Evolutionary conservation across 92 coral and sea anemone species (phyloP), one percentile per base, ranked within the genome.

Genomic region (Heliopora coerulea): DNA sequence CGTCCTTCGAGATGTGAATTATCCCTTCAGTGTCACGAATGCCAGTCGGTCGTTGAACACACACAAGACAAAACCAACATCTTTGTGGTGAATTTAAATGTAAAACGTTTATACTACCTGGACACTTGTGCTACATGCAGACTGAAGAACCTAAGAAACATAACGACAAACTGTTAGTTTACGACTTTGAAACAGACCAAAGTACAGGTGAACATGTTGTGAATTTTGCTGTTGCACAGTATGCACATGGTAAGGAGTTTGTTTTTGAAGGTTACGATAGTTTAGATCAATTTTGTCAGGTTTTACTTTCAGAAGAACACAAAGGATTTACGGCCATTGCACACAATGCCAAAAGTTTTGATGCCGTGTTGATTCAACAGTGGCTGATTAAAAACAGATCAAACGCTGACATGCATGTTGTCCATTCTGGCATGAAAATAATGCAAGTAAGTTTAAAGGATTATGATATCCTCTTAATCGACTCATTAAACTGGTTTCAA

Each of bases 271-370:
- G 58, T 5, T 50, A 17, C 26, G 58, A 50, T 17, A n/a, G 8
- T 17, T 50, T 50, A 17, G n/a, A 50, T 23, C 6, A 23, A 17
- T 50, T 50, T 50, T 50, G 58, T 50, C 6, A 5, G 20, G 27
- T 65, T 65, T 46, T 65, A 21, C 32, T 65, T 65, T 37, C 42
- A 11, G 58, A 65, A 10, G 49, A 65, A 17, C 73, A 65, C 58
- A 17, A 29, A 65, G 79, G 63, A 5, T 54, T 50, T 54, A 73
- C 79, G 31, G 79, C 70, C 20, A 73, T 73, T 23, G 79, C 79
- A 10, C 68, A 73, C 31, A 73, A 73, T 34, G 68, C 79, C n/a
- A 28, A 56, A 23, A 20, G 52, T 21, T 69, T 69, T 69, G 77
- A 69, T 28, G 58, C 34, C 23, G 37, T 69, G 5, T n/a, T n/a